Percentiles rank a stretch among this genome's conserved stretches.
These are phyloP conservation scores for Macroteleia sp. DNA, from an alignment of 2,888 invertebrate species.

Conservation along the genomic window DNA sequence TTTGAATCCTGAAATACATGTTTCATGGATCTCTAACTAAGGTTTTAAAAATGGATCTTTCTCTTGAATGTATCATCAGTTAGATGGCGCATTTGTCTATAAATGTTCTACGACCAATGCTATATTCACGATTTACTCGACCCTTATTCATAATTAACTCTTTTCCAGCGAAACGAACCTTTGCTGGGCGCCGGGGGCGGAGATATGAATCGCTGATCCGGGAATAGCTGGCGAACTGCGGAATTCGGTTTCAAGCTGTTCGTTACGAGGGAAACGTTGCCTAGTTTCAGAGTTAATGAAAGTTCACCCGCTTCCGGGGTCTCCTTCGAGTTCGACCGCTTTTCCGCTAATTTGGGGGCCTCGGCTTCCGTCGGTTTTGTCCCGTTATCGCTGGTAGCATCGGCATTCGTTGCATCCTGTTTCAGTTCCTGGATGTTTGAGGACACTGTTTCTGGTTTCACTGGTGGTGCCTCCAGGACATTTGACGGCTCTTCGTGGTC, in stretches of 20 bases:
- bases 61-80: background rate
- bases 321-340: constrained; percentile 54
- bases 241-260: constrained; percentile 89
- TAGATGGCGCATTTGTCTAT: background rate
- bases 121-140: background rate
- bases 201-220: constrained; percentile 86
- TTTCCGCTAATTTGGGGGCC: constrained; percentile 46
- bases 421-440: constrained; percentile 40
- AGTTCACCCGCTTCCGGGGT: constrained; percentile 84
- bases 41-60: too few species aligned
- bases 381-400: constrained; percentile 15
- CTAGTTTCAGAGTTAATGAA: constrained; percentile 86
- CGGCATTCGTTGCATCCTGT: constrained; percentile 34
- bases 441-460: constrained; percentile 8
- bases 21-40: too few species aligned
- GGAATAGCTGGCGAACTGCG: constrained; percentile 93
- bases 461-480: constrained; percentile 27
- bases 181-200: constrained; percentile 86
- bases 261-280: constrained; percentile 85
- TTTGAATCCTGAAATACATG: too few species aligned
- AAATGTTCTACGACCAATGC: background rate
- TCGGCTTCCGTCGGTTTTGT: constrained; percentile 17
- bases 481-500: constrained; percentile 32
- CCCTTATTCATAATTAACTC: constrained; percentile 20
- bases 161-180: constrained; percentile 38